Evolutionary conservation across 2,113 vertebrate genomes (phyloP), one percentile per base, ranked within the genome.

Genomic region (Chroicocephalus ridibundus): DNA sequence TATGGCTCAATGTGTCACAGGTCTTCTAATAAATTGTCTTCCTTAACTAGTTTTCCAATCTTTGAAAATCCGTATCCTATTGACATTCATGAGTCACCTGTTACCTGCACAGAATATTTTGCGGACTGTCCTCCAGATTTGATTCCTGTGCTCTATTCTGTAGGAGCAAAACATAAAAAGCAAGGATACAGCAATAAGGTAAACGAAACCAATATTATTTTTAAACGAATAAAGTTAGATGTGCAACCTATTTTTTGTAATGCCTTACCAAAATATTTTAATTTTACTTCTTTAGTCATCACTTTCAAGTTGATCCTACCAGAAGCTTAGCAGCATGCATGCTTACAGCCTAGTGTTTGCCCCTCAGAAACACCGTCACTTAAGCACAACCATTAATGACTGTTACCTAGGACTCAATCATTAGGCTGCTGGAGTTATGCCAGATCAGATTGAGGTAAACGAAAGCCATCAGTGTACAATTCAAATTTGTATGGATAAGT

Each of bases 21-120:
- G 91, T 51, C 74, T 85, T 97, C 95, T 97, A 96, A 98, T 97
- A 83, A 96, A 94, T 96, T 98, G 72, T 97, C 90, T 98, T 97
- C 96, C 86, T 97, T 96, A 95, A 84, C 94, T 97, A 99, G 99
- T 98, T 99, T 99, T 98, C 99, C 99, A 64, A 99, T 99, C 97
- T 99, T 99, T 99, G 99, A 99, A 99, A 99, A 99, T 97, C 99
- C 99, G 18, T 99, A 99, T 97, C 98, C 99, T 61, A 99, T 99
- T 99, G 99, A 99, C 98, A 97, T 99, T 98, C 99, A 99, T 64
- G 99, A 99, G 94, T 99, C 99, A 97, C 99, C 99, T 54, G 99
- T 99, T 96, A 99, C 99, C 79, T 99, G 99, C 96, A 99, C 99
- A 77, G 99, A 99, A 71, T 99, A 99, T 97, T 99, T 99, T 97